Base-by-base conservation (phyloP, 2,113 vertebrate species). In the Oriolus oriolus region DNA sequence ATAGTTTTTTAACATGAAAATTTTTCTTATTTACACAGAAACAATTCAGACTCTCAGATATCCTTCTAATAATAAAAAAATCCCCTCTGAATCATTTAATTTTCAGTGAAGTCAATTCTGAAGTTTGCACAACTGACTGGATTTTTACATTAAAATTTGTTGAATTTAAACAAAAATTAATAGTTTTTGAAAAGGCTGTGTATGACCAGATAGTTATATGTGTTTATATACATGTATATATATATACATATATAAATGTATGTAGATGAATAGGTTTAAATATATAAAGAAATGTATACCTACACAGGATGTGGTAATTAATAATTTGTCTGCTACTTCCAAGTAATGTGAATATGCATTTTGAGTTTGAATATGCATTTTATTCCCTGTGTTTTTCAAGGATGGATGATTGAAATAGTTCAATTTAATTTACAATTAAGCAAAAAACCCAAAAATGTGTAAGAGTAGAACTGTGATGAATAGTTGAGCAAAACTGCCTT, bases 401-500 rank as follows among this genome's bases (percentile, higher is more conserved):
- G 37, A 53, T 0, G 2, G 21, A 27, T 54, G 23, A 30, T 23
- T 57, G 15, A 93, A 84, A 84, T 26, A 60, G 19, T 57, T 74
- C 30, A 16, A 33, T 76, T 88, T 44, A 31, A 41, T 75, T 75
- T 57, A 78, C 30, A 76, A 56, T 44, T 71, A 64, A 81, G 7
- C 6, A 28, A 59, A 84, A 78, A 33, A 0, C 3, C 4, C 13
- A 1, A 65, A 89, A 86, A 27, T 3, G 0, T 28, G 3, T 27
- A 54, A 69, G 10, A 90, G 9, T 21, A 79, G 49, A 75, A 75
- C 84, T 57, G 5, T 11, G 57, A 90, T 47, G 45, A 85, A 63
- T 13, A 74, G 35, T 2, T 71, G 35, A 84, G 27, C 26, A 91
- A 81, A 95, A 76, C 23, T 42, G 60, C 49, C n/a, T 28, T 87